Base-by-base conservation (phyloP, 1,140 invertebrate genomes). In the Melipona quadrifasciata region DNA sequence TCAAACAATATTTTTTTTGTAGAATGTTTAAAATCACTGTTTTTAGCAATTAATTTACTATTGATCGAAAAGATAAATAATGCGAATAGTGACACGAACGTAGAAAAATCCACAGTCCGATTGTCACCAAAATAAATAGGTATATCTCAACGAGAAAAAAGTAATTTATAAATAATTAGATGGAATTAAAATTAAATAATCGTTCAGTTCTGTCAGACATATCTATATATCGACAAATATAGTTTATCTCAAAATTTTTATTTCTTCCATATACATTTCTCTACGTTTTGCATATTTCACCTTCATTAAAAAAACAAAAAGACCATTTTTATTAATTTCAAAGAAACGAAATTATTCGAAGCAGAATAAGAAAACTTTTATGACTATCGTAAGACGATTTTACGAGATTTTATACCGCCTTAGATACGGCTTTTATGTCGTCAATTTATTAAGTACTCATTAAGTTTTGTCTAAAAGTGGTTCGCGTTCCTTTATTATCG, bases 401-500 rank as follows among this genome's bases (percentile, higher is more conserved):
- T 70, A 70, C 21, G 68, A 24, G 12, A 70, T 70, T 70, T 24
- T 31, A 70, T 70, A 70, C 31, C 16, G 21, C 27, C 27, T 39
- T 39, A 70, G 68, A 21, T 39, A 70, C 6, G 39, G 39, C 34
- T n/a, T 70, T 70, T 70, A 39, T 5, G 21, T 1, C 27, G 24
- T 70, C 68, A 39, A 39, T 70, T 39, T 39, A 70, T 70, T 24
- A 70, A 34, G 68, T 68, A 68, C 31, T 68, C 34, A 68, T 68
- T 68, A 31, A 34, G 17, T 34, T 68, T 31, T 31, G 10, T 5
- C 31, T 34, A 68, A 68, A 70, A 39, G 5, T 70, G 24, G 34
- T 21, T 70, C 68, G 0, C 34, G 21, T 10, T 68, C 12, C 67
- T 68, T 68, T 68, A 70, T 47, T 70, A 39, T 2, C 31, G 31